Base-by-base conservation (phyloP, 2,888 invertebrate species). In the Cheilosia scutellata region DNA sequence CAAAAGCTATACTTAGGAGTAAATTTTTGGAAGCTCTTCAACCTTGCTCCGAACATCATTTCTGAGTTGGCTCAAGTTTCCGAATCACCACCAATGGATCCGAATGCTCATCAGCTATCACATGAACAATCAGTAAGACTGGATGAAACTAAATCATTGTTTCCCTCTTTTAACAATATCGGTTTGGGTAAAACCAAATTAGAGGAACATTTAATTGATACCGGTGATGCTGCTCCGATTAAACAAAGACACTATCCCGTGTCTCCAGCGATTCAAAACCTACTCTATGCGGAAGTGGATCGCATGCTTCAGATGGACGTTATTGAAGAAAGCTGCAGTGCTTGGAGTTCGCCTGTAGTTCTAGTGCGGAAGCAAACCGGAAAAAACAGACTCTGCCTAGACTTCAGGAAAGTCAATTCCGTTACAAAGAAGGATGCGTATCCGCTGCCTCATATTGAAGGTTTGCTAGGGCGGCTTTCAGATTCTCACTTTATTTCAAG, bases 341-440 rank as follows among this genome's bases (percentile, higher is more conserved):
- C 33, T 33, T 33, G 33, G 33, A 33, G 33, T 7, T 33, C 33
- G 33, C 33, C 33, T 33, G 33, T 33, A 33, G 33, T 33, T 33
- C 33, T 33, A 33, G 33, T 33, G 33, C 33, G 33, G 7, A 33
- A 33, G 33, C 33, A 33, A 33, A 33, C 33, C 6, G 33, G 33
- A 0, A 33, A 33, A 33, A 33, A 33, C 33, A 0, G 33, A 7
- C 33, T 33, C 33, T 33, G 33, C 33, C 33, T 33, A 33, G 33
- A 33, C 33, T 33, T 33, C 2, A 33, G 33, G 27, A 60, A 44
- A 29, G 60, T 60, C 27, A 44, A 60, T 42, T 11, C 3, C 27
- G 60, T 60, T n/a, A 44, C 60, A 13, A 29, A 60, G 27, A 60
- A 60, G 13, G 42, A 42, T 44, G 42, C 44, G 5, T 27, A 29